These are phyloP conservation scores for Pogona vitticeps DNA, from an alignment of 2,113 vertebrate species.

Conservation along the genomic window DNA sequence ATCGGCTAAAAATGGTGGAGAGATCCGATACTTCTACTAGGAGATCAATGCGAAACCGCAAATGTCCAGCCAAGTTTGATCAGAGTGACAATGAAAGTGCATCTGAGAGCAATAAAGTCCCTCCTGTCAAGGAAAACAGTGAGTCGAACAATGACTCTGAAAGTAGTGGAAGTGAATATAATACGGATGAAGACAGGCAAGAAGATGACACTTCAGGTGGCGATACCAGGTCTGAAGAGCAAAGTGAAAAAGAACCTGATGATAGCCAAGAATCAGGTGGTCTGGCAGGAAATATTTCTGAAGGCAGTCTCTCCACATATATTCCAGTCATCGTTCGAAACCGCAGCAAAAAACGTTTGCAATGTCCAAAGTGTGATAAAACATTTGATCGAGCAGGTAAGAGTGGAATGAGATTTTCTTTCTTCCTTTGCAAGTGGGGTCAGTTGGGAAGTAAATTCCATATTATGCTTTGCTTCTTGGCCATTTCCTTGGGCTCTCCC, in stretches of 20 bases:
- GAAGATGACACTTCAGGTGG: slow-evolving; percentile 74
- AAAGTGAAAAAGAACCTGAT: slow-evolving; percentile 71
- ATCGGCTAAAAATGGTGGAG: slow-evolving; percentile 76
- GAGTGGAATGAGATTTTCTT: slow-evolving; percentile 42
- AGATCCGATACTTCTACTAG: slow-evolving; percentile 72
- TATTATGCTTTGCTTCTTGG: neutral
- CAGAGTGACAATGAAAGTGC: slow-evolving; percentile 73
- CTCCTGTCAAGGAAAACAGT: slow-evolving; percentile 70
- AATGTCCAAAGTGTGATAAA: slow-evolving; percentile 96
- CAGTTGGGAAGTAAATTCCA: slow-evolving; percentile 16
- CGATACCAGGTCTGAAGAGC: slow-evolving; percentile 70
- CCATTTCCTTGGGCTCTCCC: neutral
- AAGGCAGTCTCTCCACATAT: slow-evolving; percentile 77
- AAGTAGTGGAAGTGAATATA: slow-evolving; percentile 76
- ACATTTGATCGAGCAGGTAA: slow-evolving; percentile 96
- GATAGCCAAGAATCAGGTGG: slow-evolving; percentile 70
- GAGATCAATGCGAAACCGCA: slow-evolving; percentile 84
- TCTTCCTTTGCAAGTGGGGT: neutral
- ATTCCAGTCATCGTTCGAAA: slow-evolving; percentile 85
- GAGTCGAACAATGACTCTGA: slow-evolving; percentile 68
- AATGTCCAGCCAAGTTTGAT: slow-evolving; percentile 82
- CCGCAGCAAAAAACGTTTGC: slow-evolving; percentile 87
- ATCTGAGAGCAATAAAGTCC: slow-evolving; percentile 67
- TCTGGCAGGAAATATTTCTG: slow-evolving; percentile 77
- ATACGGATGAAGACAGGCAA: slow-evolving; percentile 66